These are phyloP conservation scores for Lepidurus arcticus DNA, from an alignment of 1,140 invertebrate species.

Conservation along the genomic window DNA sequence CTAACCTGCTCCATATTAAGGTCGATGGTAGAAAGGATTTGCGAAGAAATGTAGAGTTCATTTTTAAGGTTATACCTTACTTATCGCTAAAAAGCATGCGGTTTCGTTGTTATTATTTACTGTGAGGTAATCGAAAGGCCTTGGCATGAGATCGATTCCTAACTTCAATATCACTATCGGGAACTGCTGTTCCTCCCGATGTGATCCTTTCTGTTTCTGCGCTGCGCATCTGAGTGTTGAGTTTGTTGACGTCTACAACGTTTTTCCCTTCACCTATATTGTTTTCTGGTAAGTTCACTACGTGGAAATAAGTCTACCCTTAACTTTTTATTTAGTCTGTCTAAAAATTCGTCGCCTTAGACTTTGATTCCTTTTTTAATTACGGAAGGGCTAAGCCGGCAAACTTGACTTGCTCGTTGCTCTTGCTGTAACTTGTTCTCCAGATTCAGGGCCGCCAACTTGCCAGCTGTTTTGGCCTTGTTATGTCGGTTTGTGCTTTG, in stretches of 20 bases:
- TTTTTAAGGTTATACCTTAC: too few species aligned
- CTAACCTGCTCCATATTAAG: too few species aligned
- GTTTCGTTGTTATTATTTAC: too few species aligned
- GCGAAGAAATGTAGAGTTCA: too few species aligned
- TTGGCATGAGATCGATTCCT: background rate
- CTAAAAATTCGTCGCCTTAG: background rate
- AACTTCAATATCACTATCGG: background rate
- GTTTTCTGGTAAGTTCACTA: background rate
- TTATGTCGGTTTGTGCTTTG: background rate
- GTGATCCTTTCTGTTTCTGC: background rate
- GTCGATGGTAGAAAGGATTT: too few species aligned
- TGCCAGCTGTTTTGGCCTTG: background rate
- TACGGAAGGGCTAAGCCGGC: background rate
- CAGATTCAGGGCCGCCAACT: conserved; percentile 13
- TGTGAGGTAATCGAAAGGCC: too few species aligned
- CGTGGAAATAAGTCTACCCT: background rate
- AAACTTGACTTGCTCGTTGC: background rate
- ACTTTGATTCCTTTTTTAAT: background rate
- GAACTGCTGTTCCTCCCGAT: background rate
- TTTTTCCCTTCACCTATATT: background rate
- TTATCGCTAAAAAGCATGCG: too few species aligned
- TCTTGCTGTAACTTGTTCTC: conserved; percentile 11
- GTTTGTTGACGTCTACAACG: conserved; percentile 8
- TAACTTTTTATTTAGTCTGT: background rate
- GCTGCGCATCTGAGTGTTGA: conserved; percentile 3